Evolutionary conservation across 1,140 invertebrate species (phyloP), one percentile per base, ranked within the genome.

Genomic region (Lordiphosa clarofinis): DNA sequence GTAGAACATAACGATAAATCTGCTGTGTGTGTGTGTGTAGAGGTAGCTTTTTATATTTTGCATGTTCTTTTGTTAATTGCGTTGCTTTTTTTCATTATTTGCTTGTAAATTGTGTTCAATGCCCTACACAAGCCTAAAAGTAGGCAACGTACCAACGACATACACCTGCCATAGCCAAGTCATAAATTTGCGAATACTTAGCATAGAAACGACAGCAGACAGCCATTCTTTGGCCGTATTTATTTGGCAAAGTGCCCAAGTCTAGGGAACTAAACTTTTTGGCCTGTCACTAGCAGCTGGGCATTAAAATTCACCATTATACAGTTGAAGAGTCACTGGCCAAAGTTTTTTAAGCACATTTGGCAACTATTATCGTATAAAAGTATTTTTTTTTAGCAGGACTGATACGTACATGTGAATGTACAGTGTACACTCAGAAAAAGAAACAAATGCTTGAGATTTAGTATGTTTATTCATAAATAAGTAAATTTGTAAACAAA

Each of bases 141-240:
- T 56, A 48, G 55, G 63, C 62, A 38, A 66, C 56, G 21, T 24
- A 24, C 21, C 21, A 15, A 15, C 15, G 21, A 31, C 7, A 31
- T 31, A 55, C 35, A 66, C 55, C 58, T 47, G 48, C 53, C 38
- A 53, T 54, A 67, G 57, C 44, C 53, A 38, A 54, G 53, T 68
- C 75, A 72, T 82, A 81, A 75, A 82, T 81, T 72, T 53, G 52
- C 39, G 55, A 56, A 56, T 82, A 75, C 67, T 79, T 82, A 71
- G 76, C 56, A 81, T 78, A 64, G 40, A 66, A 42, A 76, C 54
- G 35, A 66, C 65, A 76, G 56, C 54, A 47, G 55, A 70, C 74
- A 81, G 70, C 56, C 62, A 42, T 68, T 74, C 73, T 11, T 66
- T 79, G 54, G 56, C 70, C 2, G 6, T 57, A 42, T 58, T 35